Evolutionary conservation across 2,113 vertebrate species (phyloP).

Genomic region (Austrofundulus limnaeus): DNA sequence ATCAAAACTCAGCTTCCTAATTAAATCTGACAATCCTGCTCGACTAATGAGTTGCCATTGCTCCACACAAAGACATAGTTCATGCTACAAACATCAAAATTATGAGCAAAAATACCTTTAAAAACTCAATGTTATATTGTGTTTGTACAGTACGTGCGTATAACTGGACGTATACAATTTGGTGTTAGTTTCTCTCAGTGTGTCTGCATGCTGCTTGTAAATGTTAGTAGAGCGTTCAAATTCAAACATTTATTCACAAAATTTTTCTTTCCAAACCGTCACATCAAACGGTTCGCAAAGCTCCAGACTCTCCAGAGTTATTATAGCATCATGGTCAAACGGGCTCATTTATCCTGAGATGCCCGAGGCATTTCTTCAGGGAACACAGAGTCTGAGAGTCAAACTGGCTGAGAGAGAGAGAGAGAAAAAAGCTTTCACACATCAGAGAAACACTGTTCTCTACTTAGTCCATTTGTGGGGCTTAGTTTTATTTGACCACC

Average conservation of each 20-base stretch:
- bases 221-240: no score
- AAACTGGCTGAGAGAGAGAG: constrained; percentile 12
- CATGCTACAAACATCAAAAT: constrained; percentile 1
- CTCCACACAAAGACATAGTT: constrained; percentile 39
- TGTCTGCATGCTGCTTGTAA: no score
- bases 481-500: constrained; percentile 3
- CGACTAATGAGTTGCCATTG: constrained; percentile 44
- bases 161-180: no score
- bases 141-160: neutral
- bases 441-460: constrained; percentile 23
- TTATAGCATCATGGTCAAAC: constrained; percentile 26
- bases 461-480: constrained; percentile 10
- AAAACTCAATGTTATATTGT: constrained; percentile 52
- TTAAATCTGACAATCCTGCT: constrained; percentile 26
- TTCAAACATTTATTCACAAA: neutral
- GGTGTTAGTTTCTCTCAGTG: no score
- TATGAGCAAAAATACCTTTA: constrained; percentile 28
- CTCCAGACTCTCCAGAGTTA: neutral
- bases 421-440: constrained; percentile 7
- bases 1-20: constrained; percentile 34
- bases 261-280: neutral
- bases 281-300: constrained; percentile 3
- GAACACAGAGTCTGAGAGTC: constrained; percentile 14
- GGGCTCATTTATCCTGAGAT: constrained; percentile 34
- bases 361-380: constrained; percentile 25